Percentiles rank a stretch among this genome's conserved stretches.
Conservation (phyloP, 1,140 invertebrate genomes). For the Atopsyche davidsoni region DNA sequence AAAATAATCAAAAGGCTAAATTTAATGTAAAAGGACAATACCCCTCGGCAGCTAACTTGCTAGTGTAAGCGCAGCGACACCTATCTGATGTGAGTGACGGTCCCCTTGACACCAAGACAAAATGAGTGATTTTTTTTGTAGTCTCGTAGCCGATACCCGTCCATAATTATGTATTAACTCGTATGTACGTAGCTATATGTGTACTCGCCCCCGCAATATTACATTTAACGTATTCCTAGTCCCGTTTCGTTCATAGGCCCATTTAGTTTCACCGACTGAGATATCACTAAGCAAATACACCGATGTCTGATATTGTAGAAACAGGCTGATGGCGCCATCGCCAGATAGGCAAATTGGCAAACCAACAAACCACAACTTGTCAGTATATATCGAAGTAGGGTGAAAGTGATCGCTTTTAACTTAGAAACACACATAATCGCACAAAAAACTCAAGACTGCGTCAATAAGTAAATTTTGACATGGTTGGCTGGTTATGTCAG, state of each 20-base stretch:
- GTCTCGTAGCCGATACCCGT: conserved; percentile 26
- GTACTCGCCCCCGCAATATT: not conserved
- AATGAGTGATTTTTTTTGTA: conserved; percentile 27
- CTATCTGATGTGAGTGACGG: no score
- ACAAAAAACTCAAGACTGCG: no score
- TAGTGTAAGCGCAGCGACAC: no score
- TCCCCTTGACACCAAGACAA: conserved; percentile 27
- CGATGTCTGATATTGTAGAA: not conserved
- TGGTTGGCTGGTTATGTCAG: no score
- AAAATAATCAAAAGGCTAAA: no score
- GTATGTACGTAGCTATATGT: conserved; percentile 1
- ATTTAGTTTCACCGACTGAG: not conserved
- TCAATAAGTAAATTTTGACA: no score
- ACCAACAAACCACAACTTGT: no score
- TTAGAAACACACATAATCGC: no score
- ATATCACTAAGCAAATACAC: not conserved
- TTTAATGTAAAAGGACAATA: no score
- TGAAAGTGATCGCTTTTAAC: no score
- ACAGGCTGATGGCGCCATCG: not conserved
- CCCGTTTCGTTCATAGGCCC: not conserved
- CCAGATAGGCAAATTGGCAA: not conserved
- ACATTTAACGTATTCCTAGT: not conserved
- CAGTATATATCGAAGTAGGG: no score
- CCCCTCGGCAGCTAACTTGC: no score
- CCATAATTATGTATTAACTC: conserved; percentile 14